A percentile compares a stretch with the other conserved stretches of the same genome.
These are phyloP conservation scores for Pseudobourletiella spinata DNA, from an alignment of 1,140 invertebrate species.

Conservation along the genomic window DNA sequence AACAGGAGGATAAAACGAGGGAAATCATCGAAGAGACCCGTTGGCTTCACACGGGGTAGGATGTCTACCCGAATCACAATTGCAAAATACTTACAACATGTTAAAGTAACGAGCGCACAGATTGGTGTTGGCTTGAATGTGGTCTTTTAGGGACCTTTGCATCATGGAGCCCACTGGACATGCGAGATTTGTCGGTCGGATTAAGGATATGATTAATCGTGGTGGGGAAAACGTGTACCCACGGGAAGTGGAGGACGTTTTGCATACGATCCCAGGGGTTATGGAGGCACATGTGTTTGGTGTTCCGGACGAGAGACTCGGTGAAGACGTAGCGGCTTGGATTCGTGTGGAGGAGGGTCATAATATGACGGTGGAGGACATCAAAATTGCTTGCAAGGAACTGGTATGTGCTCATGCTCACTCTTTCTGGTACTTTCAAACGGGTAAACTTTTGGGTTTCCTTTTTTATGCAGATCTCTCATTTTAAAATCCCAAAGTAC, in stretches of 20 bases:
- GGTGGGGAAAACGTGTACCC: slow-evolving; percentile 60
- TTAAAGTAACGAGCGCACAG: no score
- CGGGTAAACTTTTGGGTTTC: no score
- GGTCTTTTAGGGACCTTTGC: no score
- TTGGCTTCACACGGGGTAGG: slow-evolving; percentile 50
- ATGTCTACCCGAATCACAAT: slow-evolving; percentile 85
- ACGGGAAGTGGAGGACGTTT: slow-evolving; percentile 53
- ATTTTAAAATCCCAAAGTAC: slow-evolving; percentile 51
- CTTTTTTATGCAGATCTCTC: no score
- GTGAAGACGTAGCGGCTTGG: slow-evolving; percentile 56
- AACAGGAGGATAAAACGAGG: slow-evolving; percentile 49
- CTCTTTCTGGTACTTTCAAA: no score
- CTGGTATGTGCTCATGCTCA: no score
- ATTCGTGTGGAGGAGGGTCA: slow-evolving; percentile 44
- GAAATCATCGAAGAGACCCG: no score
- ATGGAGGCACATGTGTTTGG: slow-evolving; percentile 52
- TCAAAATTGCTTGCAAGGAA: slow-evolving; percentile 49
- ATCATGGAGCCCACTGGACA: slow-evolving; percentile 50
- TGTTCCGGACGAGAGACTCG: slow-evolving; percentile 52
- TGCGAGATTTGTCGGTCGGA: slow-evolving; percentile 50
- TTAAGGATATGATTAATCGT: slow-evolving; percentile 57
- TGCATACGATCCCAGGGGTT: slow-evolving; percentile 49
- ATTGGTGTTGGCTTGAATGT: no score
- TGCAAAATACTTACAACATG: no score
- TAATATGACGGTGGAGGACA: slow-evolving; percentile 42